These are phyloP conservation scores for Prietella phreatophila DNA, from an alignment of 2,113 vertebrate species.

Conservation along the genomic window DNA sequence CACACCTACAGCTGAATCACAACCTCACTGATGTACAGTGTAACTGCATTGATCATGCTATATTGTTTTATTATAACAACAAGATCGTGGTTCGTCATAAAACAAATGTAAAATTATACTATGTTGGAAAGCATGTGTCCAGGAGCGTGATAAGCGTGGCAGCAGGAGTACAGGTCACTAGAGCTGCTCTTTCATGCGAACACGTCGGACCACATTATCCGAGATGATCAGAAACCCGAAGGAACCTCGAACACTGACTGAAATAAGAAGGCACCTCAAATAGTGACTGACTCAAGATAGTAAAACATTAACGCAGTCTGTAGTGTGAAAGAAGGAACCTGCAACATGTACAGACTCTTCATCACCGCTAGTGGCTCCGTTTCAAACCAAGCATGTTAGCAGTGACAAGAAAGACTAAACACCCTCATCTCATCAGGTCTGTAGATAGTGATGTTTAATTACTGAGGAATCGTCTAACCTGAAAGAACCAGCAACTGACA, in stretches of 20 bases:
- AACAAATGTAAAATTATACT: background rate
- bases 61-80: background rate
- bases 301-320: background rate
- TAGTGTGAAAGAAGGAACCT: background rate
- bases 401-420: conserved; percentile 10
- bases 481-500: background rate
- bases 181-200: background rate
- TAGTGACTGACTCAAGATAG: background rate
- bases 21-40: background rate
- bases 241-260: background rate
- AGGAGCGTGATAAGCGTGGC: background rate
- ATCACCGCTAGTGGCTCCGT: background rate
- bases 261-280: background rate
- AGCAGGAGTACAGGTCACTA: background rate
- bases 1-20: background rate
- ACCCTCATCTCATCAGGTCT: background rate
- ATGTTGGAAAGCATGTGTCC: background rate
- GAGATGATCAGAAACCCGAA: background rate
- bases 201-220: background rate
- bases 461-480: background rate
- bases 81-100: too few species aligned
- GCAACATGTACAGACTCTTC: background rate
- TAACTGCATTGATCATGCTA: background rate
- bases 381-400: conserved; percentile 11
- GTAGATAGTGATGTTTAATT: background rate